Evolutionary conservation across 2,113 vertebrate genomes (phyloP), one percentile per base, ranked within the genome.

Genomic region (Piliocolobus tephrosceles): DNA sequence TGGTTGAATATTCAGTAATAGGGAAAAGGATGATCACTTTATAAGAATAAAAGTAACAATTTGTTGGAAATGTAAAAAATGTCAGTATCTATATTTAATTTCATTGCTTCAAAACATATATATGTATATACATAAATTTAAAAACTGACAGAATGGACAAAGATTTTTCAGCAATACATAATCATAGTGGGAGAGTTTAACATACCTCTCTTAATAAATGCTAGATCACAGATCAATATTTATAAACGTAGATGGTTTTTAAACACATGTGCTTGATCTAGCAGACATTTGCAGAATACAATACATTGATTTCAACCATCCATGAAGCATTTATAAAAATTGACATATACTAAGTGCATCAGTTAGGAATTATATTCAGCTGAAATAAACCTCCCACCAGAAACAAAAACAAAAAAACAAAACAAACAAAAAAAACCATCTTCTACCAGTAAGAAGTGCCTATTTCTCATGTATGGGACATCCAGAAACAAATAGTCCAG

Each of bases 401-500:
- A 43, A 90, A 47, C 40, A 90, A 50, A 18, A 78, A 22, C 30
- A 14, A 40, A 13, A 52, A 22, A n/a, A 18, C 76, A 84, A 2
- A 4, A 50, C 13, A 78, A 90, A 40, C n/a, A 86, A 50, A 14
- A 17, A 22, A 38, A 20, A 58, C 47, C 47, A 35, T 79, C 22
- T 27, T 27, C 5, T 20, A 45, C n/a, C 5, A 90, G 40, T 38
- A 94, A 93, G 23, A 88, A 92, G 22, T 58, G 2, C 18, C 72
- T 87, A 30, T 25, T 85, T 82, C 66, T 58, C 5, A 23, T 20
- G 16, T 92, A 72, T 45, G 43, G 72, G 55, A 88, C 50, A 55
- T 70, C 4, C 40, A 92, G 72, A 97, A 90, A 76, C 70, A 96
- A 82, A 86, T 6, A 89, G 75, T 2, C 38, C 35, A 83, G 80